Evolutionary conservation across 2,113 vertebrate genomes (phyloP), one percentile per base, ranked within the genome.

Genomic region (Macquaria australasica): DNA sequence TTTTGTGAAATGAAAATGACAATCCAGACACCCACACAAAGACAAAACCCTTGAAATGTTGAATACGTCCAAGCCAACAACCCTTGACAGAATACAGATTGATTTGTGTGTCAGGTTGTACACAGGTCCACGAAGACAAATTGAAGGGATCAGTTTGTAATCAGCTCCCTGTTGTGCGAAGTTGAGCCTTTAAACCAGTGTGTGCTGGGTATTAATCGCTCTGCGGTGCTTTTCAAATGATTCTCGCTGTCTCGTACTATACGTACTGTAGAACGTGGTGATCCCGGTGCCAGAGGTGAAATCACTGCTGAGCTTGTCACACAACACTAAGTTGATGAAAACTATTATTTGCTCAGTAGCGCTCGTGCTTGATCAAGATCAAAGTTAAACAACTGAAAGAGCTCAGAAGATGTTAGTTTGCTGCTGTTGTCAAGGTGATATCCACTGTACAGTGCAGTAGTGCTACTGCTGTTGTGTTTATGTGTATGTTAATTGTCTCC

Each of bases 401-500:
- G 56, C 9, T 48, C 14, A 23, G 20, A 69, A 58, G 56, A 72
- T 51, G 48, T 80, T 56, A 45, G 66, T 58, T 75, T 66, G 71
- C 73, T 85, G 82, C 68, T 66, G 84, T 71, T 59, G 82, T 77
- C 86, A 69, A 70, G 81, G 77, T 76, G 76, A 83, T 25, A 31
- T 72, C 58, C 69, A 16, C 66, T 5, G 45, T 68, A 79, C 60
- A 55, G 72, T 70, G 45, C 76, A 80, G 66, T 11, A 20, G 45
- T 77, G 53, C 69, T 87, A 64, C 71, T 83, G 85, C 80, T 79
- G 21, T 79, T 82, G 18, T 82, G 79, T 92, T 82, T 88, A 85
- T 89, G 73, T 90, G 88, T 78, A 63, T 84, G 84, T 89, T 93
- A 94, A 95, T 94, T 93, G 92, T 92, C 79, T 94, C 91, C 91